A percentile compares a stretch with the other conserved stretches of the same genome.
Conservation (phyloP, 2,888 invertebrate species). For the Clivina fossor region DNA sequence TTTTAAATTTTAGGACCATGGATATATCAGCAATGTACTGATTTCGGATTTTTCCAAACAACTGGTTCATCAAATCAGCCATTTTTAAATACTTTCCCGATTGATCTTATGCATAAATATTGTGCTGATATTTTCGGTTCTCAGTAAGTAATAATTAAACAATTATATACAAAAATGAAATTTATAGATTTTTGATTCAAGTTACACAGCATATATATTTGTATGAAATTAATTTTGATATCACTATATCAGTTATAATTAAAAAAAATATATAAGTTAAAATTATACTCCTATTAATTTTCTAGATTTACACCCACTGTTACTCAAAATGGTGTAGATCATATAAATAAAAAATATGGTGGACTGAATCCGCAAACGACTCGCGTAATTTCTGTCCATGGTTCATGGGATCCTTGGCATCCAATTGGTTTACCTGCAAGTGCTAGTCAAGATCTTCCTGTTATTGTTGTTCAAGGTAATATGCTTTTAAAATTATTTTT, state of each 20-base stretch:
- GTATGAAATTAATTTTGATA: no score
- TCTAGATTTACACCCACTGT: slow-evolving; percentile 1
- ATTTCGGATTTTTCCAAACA: slow-evolving; percentile 38
- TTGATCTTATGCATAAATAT: slow-evolving; percentile 29
- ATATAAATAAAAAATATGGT: slow-evolving; percentile 57
- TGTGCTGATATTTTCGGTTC: slow-evolving; percentile 36
- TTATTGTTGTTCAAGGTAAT: slow-evolving; percentile 42
- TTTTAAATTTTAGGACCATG: slow-evolving; percentile 36
- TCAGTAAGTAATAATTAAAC: slow-evolving; percentile 24
- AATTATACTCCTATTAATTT: not conserved
- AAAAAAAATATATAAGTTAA: not conserved
- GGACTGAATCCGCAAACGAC: slow-evolving; percentile 55
- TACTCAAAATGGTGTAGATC: not conserved
- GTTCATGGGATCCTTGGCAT: slow-evolving; percentile 63
- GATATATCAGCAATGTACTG: slow-evolving; percentile 37
- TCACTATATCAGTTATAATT: no score
- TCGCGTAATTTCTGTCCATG: slow-evolving; percentile 61
- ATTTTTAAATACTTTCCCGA: slow-evolving; percentile 15
- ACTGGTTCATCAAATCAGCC: slow-evolving; percentile 23
- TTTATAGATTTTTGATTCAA: no score
- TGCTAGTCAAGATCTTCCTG: slow-evolving; percentile 39
- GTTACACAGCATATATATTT: no score
- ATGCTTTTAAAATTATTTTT: no score
- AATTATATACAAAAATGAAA: no score
- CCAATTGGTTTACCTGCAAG: slow-evolving; percentile 56